These are phyloP conservation scores for Leptestheria dahalacensis DNA, from an alignment of 1,140 invertebrate genomes.

Conservation along the genomic window DNA sequence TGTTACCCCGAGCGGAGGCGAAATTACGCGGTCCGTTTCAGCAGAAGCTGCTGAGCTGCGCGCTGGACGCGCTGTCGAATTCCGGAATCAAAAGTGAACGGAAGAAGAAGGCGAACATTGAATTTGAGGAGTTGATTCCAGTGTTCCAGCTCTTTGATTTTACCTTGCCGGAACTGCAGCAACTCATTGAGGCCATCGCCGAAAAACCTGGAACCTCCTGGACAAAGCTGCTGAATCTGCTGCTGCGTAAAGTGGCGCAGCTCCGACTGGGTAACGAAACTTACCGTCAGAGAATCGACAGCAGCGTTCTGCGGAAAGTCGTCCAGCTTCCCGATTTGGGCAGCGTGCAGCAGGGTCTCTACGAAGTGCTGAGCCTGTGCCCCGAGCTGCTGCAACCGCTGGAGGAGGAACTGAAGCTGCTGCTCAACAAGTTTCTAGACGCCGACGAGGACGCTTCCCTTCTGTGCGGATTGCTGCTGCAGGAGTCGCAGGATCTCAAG, in stretches of 20 bases:
- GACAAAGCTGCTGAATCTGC: not conserved
- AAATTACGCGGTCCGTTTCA: not conserved
- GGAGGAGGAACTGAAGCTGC: not conserved
- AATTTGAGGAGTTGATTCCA: not conserved
- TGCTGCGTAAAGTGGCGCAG: not conserved
- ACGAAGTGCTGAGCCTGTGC: not conserved
- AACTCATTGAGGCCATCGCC: not conserved
- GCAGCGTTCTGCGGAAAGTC: not conserved
- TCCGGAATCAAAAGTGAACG: not conserved
- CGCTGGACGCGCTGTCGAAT: not conserved
- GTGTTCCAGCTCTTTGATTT: not conserved
- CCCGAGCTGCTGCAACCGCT: not conserved
- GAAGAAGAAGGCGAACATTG: not conserved
- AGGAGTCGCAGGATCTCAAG: not conserved
- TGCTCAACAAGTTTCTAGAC: not conserved
- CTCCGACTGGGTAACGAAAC: not conserved
- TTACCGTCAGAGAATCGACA: not conserved
- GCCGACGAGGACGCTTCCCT: not conserved
- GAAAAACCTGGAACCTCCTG: not conserved
- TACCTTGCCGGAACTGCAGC: not conserved
- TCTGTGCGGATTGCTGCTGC: not conserved
- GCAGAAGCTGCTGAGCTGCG: not conserved
- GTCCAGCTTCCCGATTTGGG: not conserved
- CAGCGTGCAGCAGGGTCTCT: not conserved
- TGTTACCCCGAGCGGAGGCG: not conserved